These are phyloP conservation scores for Sigmodon hispidus DNA, from an alignment of 2,113 vertebrate genomes.

Conservation along the genomic window DNA sequence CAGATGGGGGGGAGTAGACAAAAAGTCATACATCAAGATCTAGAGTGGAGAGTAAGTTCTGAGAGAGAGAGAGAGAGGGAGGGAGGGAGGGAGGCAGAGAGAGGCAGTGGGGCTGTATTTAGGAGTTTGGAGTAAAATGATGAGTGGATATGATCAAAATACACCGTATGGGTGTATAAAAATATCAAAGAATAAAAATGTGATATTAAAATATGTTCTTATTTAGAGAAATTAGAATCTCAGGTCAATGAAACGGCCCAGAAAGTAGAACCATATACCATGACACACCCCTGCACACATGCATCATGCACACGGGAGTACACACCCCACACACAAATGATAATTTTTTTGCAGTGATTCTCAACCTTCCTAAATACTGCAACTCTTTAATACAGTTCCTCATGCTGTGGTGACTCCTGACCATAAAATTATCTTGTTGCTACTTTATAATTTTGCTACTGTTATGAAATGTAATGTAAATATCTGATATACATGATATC, in stretches of 20 bases:
- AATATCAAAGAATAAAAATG: neutral
- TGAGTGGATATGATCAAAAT: neutral
- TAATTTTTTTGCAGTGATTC: neutral
- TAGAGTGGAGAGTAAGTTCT: neutral
- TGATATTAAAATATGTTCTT: neutral
- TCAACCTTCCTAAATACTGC: neutral
- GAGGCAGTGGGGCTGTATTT: neutral
- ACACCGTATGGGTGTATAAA: neutral
- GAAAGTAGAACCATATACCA: neutral
- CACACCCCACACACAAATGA: neutral
- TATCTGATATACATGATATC: neutral
- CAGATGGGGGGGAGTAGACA: no score
- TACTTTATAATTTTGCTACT: neutral
- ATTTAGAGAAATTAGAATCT: neutral
- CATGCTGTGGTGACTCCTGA: neutral
- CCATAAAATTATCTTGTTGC: neutral
- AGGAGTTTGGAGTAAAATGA: no score
- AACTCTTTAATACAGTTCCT: neutral
- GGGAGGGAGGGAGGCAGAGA: neutral
- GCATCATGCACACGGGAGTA: no score
- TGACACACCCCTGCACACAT: neutral
- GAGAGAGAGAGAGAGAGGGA: neutral
- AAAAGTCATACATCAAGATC: neutral
- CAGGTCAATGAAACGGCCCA: neutral
- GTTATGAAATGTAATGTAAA: neutral